Percentiles rank a stretch among this genome's conserved stretches.
Evolutionary conservation across 2,797 vertebrate genomes (phyloP).

Genomic region (Danio aesculapii): DNA sequence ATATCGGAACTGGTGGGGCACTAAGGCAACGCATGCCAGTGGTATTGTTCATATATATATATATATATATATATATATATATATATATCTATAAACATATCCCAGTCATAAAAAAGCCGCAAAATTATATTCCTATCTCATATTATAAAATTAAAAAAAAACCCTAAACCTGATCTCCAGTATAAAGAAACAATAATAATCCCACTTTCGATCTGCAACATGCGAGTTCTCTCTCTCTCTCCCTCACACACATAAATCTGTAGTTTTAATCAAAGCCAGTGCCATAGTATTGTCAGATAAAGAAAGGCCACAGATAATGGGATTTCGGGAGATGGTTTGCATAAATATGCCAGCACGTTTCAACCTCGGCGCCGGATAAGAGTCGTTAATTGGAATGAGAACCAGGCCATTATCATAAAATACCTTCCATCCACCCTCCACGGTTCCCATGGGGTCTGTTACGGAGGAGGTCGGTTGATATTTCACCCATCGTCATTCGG

Average conservation of each 20-base stretch:
- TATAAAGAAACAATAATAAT: not conserved
- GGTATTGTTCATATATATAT: too few species aligned
- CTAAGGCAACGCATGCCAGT: too few species aligned
- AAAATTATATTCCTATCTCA: too few species aligned
- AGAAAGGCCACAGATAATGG: constrained; percentile 40
- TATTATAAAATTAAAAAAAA: too few species aligned
- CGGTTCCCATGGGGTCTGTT: constrained; percentile 31
- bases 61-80: too few species aligned
- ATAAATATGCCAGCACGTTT: constrained; percentile 44
- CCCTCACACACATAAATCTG: not conserved
- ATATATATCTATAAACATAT: too few species aligned
- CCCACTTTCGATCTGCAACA: not conserved
- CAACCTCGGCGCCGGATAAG: constrained; percentile 31
- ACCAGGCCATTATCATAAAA: constrained; percentile 54
- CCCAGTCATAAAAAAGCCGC: too few species aligned
- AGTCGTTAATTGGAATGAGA: constrained; percentile 54
- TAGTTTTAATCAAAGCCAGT: constrained; percentile 23
- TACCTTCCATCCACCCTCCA: constrained; percentile 31
- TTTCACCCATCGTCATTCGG: not conserved
- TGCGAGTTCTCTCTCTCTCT: not conserved
- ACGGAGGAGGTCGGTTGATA: constrained; percentile 13
- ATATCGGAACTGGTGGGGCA: too few species aligned
- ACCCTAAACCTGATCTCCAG: too few species aligned
- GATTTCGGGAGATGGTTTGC: constrained; percentile 36
- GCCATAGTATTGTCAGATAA: constrained; percentile 21